These are phyloP conservation scores for Eubasilissa splendida DNA, from an alignment of 2,888 invertebrate genomes.

Conservation along the genomic window DNA sequence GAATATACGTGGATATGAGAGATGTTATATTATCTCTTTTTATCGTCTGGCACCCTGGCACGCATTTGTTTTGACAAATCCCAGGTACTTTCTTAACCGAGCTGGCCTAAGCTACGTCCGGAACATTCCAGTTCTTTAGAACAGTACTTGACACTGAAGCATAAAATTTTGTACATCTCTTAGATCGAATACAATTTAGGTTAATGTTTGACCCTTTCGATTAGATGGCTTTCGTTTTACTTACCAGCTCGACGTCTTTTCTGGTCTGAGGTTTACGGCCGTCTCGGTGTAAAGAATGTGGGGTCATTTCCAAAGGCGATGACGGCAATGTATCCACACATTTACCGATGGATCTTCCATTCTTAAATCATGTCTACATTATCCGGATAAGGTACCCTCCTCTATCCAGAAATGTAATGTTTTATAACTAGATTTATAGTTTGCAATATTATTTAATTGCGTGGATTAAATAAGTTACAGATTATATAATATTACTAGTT, in stretches of 20 bases:
- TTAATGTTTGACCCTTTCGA: neutral
- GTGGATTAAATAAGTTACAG: no score
- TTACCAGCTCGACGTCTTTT: neutral
- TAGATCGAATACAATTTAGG: no score
- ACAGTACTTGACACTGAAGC: neutral
- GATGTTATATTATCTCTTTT: neutral
- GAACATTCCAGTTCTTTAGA: neutral
- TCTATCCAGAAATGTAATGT: no score
- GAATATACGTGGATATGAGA: neutral
- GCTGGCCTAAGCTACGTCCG: conserved; percentile 36
- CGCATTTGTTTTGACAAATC: conserved; percentile 74
- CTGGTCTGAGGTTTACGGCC: conserved; percentile 42
- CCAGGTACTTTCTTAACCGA: conserved; percentile 61
- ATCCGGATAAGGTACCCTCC: conserved; percentile 32
- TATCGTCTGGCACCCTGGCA: conserved; percentile 59
- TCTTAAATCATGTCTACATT: conserved; percentile 68
- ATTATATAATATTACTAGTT: no score
- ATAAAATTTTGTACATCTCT: neutral
- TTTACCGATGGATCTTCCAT: conserved; percentile 59
- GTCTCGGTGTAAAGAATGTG: conserved; percentile 67
- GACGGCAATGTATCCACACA: conserved; percentile 69
- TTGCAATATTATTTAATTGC: no score
- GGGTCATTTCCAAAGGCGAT: conserved; percentile 72
- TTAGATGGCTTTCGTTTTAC: conserved; percentile 9
- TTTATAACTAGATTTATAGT: no score